Base-by-base conservation (phyloP, 92 coral and sea anemone genomes). In the Chrysogorgia sp. region DNA sequence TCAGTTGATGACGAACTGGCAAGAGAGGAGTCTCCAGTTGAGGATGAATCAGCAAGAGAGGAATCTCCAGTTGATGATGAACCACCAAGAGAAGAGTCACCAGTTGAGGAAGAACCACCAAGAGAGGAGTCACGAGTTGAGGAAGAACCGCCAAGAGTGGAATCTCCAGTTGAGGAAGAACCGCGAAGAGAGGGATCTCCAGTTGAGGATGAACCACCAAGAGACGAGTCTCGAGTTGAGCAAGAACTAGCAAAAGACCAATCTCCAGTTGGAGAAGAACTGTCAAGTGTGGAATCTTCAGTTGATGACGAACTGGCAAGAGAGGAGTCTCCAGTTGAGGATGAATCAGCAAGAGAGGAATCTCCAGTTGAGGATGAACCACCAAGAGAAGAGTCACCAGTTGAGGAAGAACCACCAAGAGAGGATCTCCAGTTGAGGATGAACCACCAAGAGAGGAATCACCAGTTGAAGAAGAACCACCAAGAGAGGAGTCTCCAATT, bases 381-480 rank as follows among this genome's bases (percentile, higher is more conserved):
- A 56, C 80, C 90, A 56, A 90, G 83, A 31, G 88, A 71, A 72
- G 82, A 37, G 43, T 37, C 63, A 15, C 88, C 84, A 43, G 80
- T 86, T 0, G 84, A 71, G 24, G 82, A 71, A 6, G 77, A 83
- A 22, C 75, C 83, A 30, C 93, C 84, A 40, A 92, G 86, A 64
- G 90, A 10, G 92, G 83, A 52, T 83, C 60, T 10, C 85, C 81
- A 43, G 86, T 89, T 53, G 91, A 88, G 58, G 91, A 82, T 28
- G 87, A 83, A 64, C 74, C 85, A 52, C 89, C 84, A 24, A 92
- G 90, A 61, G 97, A 90, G 8, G 90, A 92, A 19, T 94, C 96
- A 1, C 50, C 88, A 41, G 97, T 87, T 60, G 96, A 92, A 35
- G 91, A 92, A 20, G 23, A 28, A 28, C 62, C 62, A 56, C 12